These are phyloP conservation scores for Actinia equina DNA, from an alignment of 64 coral and sea anemone species.

Conservation along the genomic window DNA sequence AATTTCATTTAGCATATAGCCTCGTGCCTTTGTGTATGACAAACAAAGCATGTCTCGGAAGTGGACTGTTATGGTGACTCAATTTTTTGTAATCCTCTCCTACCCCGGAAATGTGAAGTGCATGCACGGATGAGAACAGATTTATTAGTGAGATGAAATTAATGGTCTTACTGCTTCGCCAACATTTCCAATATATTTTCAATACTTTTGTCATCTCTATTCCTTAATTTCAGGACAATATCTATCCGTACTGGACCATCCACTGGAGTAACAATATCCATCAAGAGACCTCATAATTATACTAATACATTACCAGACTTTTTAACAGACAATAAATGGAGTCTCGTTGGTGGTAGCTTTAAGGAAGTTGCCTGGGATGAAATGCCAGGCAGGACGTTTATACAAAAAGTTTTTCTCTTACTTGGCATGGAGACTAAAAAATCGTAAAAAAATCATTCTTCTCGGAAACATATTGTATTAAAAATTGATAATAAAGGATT, in stretches of 20 bases:
- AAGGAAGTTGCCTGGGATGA: constrained; percentile 58
- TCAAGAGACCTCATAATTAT: constrained; percentile 54
- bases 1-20: no score
- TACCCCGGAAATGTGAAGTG: no score
- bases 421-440: constrained; percentile 46
- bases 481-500: neutral
- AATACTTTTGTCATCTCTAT: neutral
- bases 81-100: no score
- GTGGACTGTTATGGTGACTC: no score
- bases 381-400: constrained; percentile 87
- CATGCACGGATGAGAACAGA: no score
- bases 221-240: constrained; percentile 40
- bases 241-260: constrained; percentile 64
- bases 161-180: no score
- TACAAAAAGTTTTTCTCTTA: constrained; percentile 57
- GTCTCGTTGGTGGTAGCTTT: constrained; percentile 63
- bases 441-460: neutral
- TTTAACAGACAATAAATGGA: constrained; percentile 60
- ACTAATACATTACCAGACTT: constrained; percentile 44
- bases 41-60: no score
- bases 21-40: no score
- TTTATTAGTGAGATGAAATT: no score
- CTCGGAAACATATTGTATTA: neutral
- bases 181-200: no score
- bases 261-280: constrained; percentile 37